Percentiles rank a stretch among this genome's conserved stretches.
These are phyloP conservation scores for Gymnodraco acuticeps DNA, from an alignment of 2,797 vertebrate genomes.

Conservation along the genomic window DNA sequence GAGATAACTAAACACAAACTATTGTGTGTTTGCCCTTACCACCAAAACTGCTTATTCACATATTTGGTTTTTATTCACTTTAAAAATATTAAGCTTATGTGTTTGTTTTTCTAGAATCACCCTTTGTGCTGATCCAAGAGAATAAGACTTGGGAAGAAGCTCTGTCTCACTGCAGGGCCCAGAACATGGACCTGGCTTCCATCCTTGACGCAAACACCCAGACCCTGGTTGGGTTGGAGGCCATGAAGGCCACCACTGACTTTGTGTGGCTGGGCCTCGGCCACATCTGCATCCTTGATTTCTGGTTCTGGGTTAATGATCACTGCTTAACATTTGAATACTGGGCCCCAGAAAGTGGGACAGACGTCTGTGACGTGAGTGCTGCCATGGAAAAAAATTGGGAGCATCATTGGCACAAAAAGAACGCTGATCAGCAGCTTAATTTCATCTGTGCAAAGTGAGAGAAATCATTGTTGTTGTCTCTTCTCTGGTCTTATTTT, in stretches of 20 bases:
- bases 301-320: slow-evolving; percentile 69
- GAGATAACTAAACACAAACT: neutral
- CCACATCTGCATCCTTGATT: slow-evolving; percentile 59
- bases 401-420: slow-evolving; percentile 35
- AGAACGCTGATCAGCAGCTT: neutral
- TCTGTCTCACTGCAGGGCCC: slow-evolving; percentile 51
- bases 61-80: neutral
- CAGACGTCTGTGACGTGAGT: slow-evolving; percentile 5
- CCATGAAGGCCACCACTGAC: neutral
- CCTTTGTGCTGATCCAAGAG: slow-evolving; percentile 38
- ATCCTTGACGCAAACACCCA: slow-evolving; percentile 27
- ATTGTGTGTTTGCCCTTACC: neutral
- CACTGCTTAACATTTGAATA: neutral
- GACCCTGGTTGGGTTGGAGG: slow-evolving; percentile 22
- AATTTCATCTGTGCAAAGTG: slow-evolving; percentile 59
- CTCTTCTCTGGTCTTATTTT: neutral
- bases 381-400: slow-evolving; percentile 36
- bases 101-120: neutral
- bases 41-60: neutral
- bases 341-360: slow-evolving; percentile 9
- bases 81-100: neutral
- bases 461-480: neutral
- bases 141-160: slow-evolving; percentile 50
- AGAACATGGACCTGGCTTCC: slow-evolving; percentile 48
- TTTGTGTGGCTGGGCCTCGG: slow-evolving; percentile 65